Evolutionary conservation across 1,140 invertebrate genomes (phyloP).

Genomic region (Anastatus disparis): DNA sequence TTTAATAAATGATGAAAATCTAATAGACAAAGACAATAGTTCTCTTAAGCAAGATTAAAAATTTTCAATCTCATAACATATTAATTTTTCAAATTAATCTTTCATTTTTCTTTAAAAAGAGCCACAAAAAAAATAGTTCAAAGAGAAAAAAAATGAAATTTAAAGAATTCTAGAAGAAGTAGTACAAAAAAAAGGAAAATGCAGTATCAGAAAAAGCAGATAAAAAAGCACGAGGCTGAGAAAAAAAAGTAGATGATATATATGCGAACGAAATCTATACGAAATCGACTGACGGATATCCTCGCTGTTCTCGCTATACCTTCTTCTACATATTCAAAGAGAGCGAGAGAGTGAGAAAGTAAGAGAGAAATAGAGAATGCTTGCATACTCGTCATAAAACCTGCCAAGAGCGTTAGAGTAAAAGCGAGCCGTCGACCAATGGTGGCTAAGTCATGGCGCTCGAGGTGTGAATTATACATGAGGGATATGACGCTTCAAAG

Average conservation of each 20-base stretch:
- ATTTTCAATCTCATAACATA: no score
- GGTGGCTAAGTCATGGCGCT: constrained; percentile 62
- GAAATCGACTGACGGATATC: constrained; percentile 13
- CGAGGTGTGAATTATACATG: constrained; percentile 68
- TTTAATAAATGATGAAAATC: no score
- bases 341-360: background rate
- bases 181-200: no score
- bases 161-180: no score
- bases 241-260: background rate
- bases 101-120: no score
- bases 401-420: constrained; percentile 38
- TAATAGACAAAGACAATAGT: no score
- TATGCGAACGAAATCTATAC: background rate
- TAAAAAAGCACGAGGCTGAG: background rate
- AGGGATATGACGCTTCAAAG: constrained; percentile 53
- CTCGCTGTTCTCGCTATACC: background rate
- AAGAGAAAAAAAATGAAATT: no score
- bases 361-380: background rate
- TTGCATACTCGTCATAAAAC: constrained; percentile 58
- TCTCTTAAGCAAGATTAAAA: no score
- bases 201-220: background rate
- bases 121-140: no score
- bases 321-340: background rate
- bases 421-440: constrained; percentile 59
- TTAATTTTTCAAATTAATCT: no score